These are phyloP conservation scores for Thinocorus orbignyianus DNA, from an alignment of 2,113 vertebrate genomes.

Conservation along the genomic window DNA sequence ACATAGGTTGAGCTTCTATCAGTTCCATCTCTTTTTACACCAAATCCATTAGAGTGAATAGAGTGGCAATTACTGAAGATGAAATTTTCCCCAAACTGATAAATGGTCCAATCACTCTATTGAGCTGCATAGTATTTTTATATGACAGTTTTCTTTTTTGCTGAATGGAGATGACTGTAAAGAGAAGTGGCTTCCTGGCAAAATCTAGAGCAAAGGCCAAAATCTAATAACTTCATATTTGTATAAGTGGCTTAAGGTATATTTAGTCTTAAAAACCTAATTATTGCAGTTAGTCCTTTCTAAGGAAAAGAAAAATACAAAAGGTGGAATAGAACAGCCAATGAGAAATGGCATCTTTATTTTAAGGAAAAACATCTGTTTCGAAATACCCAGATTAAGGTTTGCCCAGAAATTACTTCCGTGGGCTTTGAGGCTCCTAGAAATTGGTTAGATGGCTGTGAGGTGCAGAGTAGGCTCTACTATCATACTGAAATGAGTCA, in stretches of 20 bases:
- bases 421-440: background rate
- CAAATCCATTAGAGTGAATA: background rate
- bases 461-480: background rate
- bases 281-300: background rate
- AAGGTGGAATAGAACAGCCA: background rate
- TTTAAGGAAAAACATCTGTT: background rate
- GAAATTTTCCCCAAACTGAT: background rate
- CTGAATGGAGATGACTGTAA: background rate
- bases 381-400: background rate
- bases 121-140: background rate
- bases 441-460: background rate
- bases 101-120: background rate
- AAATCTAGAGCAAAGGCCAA: background rate
- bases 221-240: background rate
- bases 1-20: background rate
- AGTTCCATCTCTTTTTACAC: background rate
- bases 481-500: background rate
- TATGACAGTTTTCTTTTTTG: background rate
- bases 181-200: background rate
- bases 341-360: background rate
- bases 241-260: background rate
- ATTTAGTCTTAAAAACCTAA: background rate
- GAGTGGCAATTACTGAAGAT: background rate
- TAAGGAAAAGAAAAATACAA: background rate
- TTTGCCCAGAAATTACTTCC: constrained; percentile 1